These are phyloP conservation scores for Tachysurus fulvidraco DNA, from an alignment of 2,113 vertebrate genomes.

Conservation along the genomic window DNA sequence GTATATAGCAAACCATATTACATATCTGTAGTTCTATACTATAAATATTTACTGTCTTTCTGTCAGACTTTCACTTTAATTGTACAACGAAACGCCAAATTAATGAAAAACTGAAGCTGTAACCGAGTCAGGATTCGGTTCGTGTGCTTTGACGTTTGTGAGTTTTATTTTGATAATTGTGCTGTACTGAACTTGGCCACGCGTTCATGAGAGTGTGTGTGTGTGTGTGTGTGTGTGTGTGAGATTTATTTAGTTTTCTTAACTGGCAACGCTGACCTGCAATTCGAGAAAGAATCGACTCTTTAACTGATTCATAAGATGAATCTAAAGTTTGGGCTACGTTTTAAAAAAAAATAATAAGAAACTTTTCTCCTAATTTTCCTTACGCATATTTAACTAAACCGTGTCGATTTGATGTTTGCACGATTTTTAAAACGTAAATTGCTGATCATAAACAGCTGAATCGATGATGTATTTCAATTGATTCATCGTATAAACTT, in stretches of 20 bases:
- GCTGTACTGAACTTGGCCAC: background rate
- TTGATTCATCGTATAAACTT: background rate
- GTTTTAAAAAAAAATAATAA: background rate
- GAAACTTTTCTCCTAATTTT: background rate
- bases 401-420: background rate
- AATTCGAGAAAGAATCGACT: background rate
- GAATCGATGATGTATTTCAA: background rate
- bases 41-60: background rate
- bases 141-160: background rate
- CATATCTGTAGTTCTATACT: background rate
- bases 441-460: background rate
- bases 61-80: background rate
- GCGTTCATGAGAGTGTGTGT: slow-evolving; percentile 9
- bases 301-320: background rate
- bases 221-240: too few species aligned
- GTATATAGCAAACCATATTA: background rate
- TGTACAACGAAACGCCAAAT: too few species aligned
- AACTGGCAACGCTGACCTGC: background rate
- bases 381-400: background rate
- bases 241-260: too few species aligned
- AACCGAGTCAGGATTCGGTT: background rate
- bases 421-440: too few species aligned
- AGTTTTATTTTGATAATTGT: background rate
- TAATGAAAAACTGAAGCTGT: background rate
- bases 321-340: background rate